phyloP scores from a whole-genome alignment of 2,113 vertebrate genomes.

The Hystrix brachyura region DNA sequence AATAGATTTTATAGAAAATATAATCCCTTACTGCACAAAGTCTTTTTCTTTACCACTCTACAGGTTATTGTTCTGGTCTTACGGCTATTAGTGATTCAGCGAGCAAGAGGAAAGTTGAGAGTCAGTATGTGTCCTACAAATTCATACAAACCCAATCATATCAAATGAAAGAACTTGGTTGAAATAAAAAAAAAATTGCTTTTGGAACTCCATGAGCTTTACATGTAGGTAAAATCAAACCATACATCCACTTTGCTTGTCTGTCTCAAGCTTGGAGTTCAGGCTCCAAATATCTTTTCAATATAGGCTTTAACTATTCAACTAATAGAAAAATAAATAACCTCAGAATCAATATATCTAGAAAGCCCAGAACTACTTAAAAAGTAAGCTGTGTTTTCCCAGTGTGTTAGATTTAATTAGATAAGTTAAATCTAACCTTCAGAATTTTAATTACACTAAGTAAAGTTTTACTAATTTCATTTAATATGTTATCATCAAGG shows the following conservation, averaged over 20 bases:
- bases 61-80: neutral
- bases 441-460: slow-evolving; percentile 76
- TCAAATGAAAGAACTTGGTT: neutral
- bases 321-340: slow-evolving; percentile 66
- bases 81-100: neutral
- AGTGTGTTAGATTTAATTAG: slow-evolving; percentile 76
- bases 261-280: neutral
- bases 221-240: neutral
- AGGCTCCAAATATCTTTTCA: slow-evolving; percentile 24
- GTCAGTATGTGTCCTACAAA: neutral
- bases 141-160: neutral
- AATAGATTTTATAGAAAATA: neutral
- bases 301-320: slow-evolving; percentile 53
- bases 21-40: neutral
- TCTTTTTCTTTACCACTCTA: neutral
- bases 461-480: slow-evolving; percentile 77
- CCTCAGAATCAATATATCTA: slow-evolving; percentile 70
- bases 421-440: slow-evolving; percentile 77
- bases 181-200: slow-evolving; percentile 2
- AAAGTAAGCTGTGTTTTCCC: slow-evolving; percentile 73
- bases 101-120: neutral
- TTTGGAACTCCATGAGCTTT: neutral
- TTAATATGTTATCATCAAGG: slow-evolving; percentile 76
- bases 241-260: neutral
- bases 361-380: slow-evolving; percentile 61